These are phyloP conservation scores for Triops longicaudatus DNA, from an alignment of 1,140 invertebrate genomes.

Conservation along the genomic window DNA sequence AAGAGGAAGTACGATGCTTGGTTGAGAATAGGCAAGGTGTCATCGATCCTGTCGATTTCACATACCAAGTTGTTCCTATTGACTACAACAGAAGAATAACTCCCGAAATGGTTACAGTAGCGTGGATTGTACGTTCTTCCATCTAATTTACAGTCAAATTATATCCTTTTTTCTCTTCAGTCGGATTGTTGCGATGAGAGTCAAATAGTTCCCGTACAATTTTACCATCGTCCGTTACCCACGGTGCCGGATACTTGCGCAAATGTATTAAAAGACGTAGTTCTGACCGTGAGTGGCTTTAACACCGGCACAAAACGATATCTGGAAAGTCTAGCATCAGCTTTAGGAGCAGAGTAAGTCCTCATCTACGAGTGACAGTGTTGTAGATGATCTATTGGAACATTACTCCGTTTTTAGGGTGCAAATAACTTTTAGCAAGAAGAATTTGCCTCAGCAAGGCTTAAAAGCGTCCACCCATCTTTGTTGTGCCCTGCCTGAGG, in stretches of 20 bases:
- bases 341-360: slow-evolving; percentile 38
- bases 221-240: slow-evolving; percentile 54
- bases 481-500: slow-evolving; percentile 57
- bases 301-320: slow-evolving; percentile 58
- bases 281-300: slow-evolving; percentile 68
- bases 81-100: neutral
- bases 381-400: neutral
- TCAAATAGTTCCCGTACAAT: slow-evolving; percentile 47
- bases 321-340: slow-evolving; percentile 54
- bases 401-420: slow-evolving; percentile 25
- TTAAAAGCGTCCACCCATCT: slow-evolving; percentile 61
- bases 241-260: slow-evolving; percentile 18
- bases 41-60: slow-evolving; percentile 11
- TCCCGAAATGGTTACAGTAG: neutral
- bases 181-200: slow-evolving; percentile 52
- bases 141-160: neutral
- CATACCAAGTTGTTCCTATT: neutral
- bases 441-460: slow-evolving; percentile 40
- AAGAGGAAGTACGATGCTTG: neutral
- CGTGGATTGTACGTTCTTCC: neutral
- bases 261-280: slow-evolving; percentile 56
- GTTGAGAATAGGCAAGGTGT: neutral
- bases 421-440: slow-evolving; percentile 50
- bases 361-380: neutral
- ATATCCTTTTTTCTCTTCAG: neutral